Evolutionary conservation across 2,797 vertebrate genomes (phyloP), one percentile per base, ranked within the genome.

Genomic region (Xenentodon cancila): DNA sequence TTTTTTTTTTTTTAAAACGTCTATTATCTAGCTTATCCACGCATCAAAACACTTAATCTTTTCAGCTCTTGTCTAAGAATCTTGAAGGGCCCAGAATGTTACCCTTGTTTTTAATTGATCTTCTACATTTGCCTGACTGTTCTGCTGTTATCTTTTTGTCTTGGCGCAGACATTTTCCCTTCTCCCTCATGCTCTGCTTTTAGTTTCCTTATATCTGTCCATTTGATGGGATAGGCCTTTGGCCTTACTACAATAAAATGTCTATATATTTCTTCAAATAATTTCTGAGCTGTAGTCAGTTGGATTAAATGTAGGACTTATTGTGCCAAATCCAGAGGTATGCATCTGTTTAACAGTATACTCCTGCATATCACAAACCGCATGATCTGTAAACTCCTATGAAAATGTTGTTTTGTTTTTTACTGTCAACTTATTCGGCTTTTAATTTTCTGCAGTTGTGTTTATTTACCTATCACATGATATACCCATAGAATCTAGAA

Each of bases 1-100:
- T 68, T n/a, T n/a, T n/a, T n/a, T n/a, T n/a, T n/a, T 64, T 72
- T 64, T 70, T 64, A 75, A 32, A 73, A 59, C 47, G 42, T 69
- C 56, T 43, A 53, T 42, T 43, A 11, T 61, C 52, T 7, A 40
- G 49, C 52, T 75, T 50, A 57, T 59, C 48, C 44, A 49, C 34
- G 58, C 22, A 30, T 60, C 17, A 25, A 32, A 19, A 68, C 53
- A 65, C 32, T 53, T 20, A 47, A 58, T 4, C 3, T 58, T 77
- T 59, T 50, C 18, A 63, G 52, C 16, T 40, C 52, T 66, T 64
- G 22, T 68, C 46, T 44, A 12, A 46, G 68, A 37, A 21, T 56
- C 59, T 25, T 21, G 13, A 40, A 58, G 52, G 45, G 45, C 15
- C 54, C 51, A 52, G 58, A 42, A 44, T 61, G 7, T 22, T 2